phyloP scores from a whole-genome alignment of 2,797 vertebrate species.

The Artibeus lituratus region DNA sequence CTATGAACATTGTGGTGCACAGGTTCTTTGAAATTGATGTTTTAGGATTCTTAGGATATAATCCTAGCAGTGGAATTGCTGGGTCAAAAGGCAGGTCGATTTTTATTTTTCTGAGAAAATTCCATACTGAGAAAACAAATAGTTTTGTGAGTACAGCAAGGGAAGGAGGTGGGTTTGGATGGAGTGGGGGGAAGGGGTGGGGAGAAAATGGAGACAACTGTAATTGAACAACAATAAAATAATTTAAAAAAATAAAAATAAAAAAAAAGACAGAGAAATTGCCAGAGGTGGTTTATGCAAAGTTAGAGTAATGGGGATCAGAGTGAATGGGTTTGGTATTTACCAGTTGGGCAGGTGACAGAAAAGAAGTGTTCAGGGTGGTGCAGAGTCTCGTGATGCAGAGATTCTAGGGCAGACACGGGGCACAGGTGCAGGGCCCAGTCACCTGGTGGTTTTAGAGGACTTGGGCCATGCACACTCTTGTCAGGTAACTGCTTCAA shows the following conservation, averaged over 20 bases:
- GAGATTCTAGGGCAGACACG: background rate
- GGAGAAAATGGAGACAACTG: no score
- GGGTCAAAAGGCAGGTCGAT: no score
- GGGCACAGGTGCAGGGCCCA: background rate
- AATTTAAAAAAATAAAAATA: no score
- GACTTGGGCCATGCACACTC: background rate
- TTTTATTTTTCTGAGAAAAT: no score
- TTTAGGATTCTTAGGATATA: no score
- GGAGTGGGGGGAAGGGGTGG: no score
- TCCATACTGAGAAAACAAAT: background rate
- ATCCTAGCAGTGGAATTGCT: no score
- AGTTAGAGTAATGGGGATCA: background rate
- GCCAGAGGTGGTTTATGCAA: background rate
- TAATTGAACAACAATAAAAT: no score
- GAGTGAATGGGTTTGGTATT: background rate
- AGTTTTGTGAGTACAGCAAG: no score
- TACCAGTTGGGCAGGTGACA: background rate
- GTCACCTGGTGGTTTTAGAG: background rate
- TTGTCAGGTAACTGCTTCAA: background rate
- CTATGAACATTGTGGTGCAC: no score
- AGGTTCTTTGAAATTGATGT: no score
- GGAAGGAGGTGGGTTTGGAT: no score
- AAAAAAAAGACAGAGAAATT: background rate
- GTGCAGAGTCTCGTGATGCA: background rate
- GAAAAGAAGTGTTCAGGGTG: background rate